Percentiles rank a stretch among this genome's conserved stretches.
Conservation (phyloP, 2,797 vertebrate genomes). For the Onychomys torridus region DNA sequence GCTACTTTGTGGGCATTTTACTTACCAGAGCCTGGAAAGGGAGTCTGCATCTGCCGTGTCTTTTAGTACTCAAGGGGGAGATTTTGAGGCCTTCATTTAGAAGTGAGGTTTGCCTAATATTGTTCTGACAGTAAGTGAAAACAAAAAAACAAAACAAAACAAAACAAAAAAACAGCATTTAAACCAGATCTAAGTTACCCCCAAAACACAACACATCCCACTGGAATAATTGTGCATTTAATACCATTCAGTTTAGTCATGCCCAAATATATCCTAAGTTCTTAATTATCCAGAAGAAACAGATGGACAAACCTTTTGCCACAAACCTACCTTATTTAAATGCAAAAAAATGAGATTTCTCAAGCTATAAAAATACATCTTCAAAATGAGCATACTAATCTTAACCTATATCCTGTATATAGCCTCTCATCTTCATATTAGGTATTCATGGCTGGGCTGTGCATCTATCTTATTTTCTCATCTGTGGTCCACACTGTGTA, state of each 20-base stretch:
- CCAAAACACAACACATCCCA: not conserved
- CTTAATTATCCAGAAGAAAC: slow-evolving; percentile 56
- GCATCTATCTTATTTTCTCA: not conserved
- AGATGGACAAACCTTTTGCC: slow-evolving; percentile 58
- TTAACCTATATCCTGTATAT: slow-evolving; percentile 22
- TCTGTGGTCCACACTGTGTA: not conserved
- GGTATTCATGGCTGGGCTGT: not conserved
- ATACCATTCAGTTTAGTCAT: slow-evolving; percentile 33
- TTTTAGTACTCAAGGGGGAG: not conserved
- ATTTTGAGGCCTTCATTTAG: not conserved
- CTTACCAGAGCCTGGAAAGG: not conserved
- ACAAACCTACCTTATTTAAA: slow-evolving; percentile 58
- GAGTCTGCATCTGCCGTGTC: not conserved
- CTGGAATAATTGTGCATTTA: slow-evolving; percentile 12
- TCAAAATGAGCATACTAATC: slow-evolving; percentile 49
- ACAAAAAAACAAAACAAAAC: not conserved
- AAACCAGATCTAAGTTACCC: not conserved
- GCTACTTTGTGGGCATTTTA: not conserved
- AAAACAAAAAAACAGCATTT: not conserved
- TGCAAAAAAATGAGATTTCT: slow-evolving; percentile 27
- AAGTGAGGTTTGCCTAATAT: not conserved
- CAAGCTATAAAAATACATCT: slow-evolving; percentile 49
- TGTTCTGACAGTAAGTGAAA: not conserved
- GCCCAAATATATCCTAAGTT: slow-evolving; percentile 49
- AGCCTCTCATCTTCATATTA: not conserved